A percentile compares a stretch with the other conserved stretches of the same genome.
Conservation (phyloP, 1,140 invertebrate species). For the Atta texana region DNA sequence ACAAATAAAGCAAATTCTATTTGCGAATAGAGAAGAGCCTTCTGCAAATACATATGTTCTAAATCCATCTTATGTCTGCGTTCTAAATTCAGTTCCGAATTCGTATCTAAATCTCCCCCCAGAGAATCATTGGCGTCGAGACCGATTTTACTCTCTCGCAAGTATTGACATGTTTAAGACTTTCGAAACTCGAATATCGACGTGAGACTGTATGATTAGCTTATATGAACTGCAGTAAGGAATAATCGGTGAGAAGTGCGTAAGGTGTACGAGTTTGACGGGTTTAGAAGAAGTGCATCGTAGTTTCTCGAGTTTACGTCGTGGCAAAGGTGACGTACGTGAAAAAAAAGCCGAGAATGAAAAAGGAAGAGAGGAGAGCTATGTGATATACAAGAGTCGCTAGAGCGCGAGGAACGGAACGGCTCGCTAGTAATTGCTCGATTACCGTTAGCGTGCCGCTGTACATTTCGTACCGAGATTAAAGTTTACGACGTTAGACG, state of each 20-base stretch:
- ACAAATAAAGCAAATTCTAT: background rate
- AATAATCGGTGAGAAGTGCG: constrained; percentile 22
- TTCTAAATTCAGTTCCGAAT: background rate
- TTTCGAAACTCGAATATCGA: background rate
- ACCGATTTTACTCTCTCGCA: background rate
- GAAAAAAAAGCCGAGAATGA: background rate
- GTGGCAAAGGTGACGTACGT: constrained; percentile 50
- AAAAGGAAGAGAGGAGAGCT: background rate
- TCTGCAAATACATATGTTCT: background rate
- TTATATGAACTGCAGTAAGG: background rate
- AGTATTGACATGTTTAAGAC: background rate
- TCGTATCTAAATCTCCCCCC: background rate
- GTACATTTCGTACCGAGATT: constrained; percentile 57
- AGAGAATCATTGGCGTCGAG: background rate
- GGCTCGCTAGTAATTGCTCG: constrained; percentile 63
- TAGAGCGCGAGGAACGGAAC: constrained; percentile 54
- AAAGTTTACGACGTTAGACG: constrained; percentile 62
- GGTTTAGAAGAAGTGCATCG: constrained; percentile 22
- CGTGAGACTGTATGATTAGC: constrained; percentile 16
- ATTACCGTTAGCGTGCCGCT: constrained; percentile 62
- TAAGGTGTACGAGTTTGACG: constrained; percentile 32
- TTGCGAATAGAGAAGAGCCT: background rate
- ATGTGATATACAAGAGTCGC: constrained; percentile 60
- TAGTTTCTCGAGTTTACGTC: constrained; percentile 34
- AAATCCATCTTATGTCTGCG: background rate